Evolutionary conservation across 2,113 vertebrate species (phyloP).

Genomic region (Brachypteracias leptosomus): DNA sequence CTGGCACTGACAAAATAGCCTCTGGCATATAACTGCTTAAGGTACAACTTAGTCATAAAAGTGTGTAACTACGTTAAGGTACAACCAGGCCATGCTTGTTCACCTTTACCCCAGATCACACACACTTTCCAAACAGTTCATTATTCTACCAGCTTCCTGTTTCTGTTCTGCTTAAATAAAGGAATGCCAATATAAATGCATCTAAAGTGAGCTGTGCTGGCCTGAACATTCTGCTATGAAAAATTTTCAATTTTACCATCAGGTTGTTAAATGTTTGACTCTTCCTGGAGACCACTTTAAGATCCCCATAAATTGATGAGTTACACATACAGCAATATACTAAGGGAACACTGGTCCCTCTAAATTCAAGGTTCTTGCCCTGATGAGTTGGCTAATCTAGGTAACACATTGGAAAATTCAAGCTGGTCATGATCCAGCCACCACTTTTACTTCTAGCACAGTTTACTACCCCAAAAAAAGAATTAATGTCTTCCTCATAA

Average conservation of each 20-base stretch:
- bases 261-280: background rate
- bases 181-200: background rate
- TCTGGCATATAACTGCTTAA: background rate
- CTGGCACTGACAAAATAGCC: background rate
- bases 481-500: background rate
- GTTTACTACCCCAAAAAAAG: background rate
- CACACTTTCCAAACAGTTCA: background rate
- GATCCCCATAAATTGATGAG: background rate
- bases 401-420: background rate
- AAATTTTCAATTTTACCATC: background rate
- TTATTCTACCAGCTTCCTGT: background rate
- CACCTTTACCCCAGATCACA: background rate
- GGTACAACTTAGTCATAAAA: background rate
- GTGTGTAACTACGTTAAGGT: background rate
- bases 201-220: background rate
- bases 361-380: background rate
- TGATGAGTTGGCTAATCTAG: background rate
- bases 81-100: background rate
- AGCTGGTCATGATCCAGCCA: background rate
- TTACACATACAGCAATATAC: background rate
- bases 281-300: background rate
- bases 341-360: background rate
- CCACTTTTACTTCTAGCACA: background rate
- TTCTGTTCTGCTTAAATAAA: background rate
- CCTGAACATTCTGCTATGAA: background rate